A percentile compares a stretch with the other conserved stretches of the same genome.
Conservation (phyloP, 2,888 invertebrate genomes). For the Hipparchia sbordonii region DNA sequence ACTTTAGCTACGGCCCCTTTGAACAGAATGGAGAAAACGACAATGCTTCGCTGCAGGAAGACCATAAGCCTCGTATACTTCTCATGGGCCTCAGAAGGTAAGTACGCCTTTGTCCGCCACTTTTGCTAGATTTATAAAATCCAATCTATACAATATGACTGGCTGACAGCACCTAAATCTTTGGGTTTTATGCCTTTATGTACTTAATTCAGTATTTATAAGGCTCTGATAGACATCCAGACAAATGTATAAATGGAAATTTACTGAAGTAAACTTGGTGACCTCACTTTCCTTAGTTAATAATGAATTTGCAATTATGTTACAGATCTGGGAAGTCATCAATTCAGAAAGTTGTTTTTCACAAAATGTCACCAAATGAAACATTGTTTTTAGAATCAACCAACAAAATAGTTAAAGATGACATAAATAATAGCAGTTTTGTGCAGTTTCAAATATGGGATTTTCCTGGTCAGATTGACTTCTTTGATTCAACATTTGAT, state of each 20-base stretch:
- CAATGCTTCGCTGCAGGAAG: conserved; percentile 84
- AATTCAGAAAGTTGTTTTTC: conserved; percentile 99
- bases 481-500: conserved; percentile 98
- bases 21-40: conserved; percentile 90
- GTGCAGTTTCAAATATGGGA: conserved; percentile 99
- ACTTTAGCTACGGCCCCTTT: conserved; percentile 95
- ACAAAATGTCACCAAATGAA: conserved; percentile 99
- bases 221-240: no score
- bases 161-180: no score
- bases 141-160: background rate
- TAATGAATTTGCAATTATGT: conserved; percentile 43
- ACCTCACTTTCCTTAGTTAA: no score
- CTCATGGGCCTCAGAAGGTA: conserved; percentile 97
- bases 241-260: no score
- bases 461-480: conserved; percentile 99
- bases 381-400: conserved; percentile 99
- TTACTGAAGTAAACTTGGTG: no score
- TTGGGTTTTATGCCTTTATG: no score
- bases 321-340: conserved; percentile 98
- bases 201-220: no score
- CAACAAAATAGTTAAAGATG: conserved; percentile 98
- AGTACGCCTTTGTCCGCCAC: conserved; percentile 3
- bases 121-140: background rate
- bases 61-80: conserved; percentile 95
- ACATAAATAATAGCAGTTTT: conserved; percentile 97